Base-by-base conservation (phyloP, 2,888 invertebrate species). In the Hypolimnas misippus region DNA sequence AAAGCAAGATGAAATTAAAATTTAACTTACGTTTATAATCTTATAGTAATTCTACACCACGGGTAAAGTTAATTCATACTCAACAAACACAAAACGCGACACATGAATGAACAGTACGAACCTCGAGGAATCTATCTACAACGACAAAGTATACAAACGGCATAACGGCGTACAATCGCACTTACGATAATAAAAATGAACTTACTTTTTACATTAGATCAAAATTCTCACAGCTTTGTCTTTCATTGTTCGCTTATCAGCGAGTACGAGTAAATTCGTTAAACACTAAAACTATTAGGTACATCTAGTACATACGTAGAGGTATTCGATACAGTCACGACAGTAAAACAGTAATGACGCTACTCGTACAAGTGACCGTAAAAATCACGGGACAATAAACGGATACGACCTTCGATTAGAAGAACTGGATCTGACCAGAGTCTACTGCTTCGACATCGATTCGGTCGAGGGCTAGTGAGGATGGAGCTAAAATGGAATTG, bases 201-300 rank as follows among this genome's bases (percentile, higher is more conserved):
- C 86, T 89, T 86, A 89, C 84, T 84, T 87, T 87, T 86, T 89
- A 90, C 87, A 90, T 83, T 90, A 76, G 89, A 86, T 83, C 83
- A 86, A 86, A 88, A 89, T 88, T 92, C 92, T 92, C 92, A 92
- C 92, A 91, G 89, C 87, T 92, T 91, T 92, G 92, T 92, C 92
- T 92, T 92, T 92, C 92, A 89, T 92, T 87, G 86, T 85, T 89
- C 90, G 89, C 91, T 82, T 82, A 73, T 72, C 72, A 84, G 89
- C 90, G 89, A 89, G 79, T 86, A 87, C 77, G 86, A 87, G 84
- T 89, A 89, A 89, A 89, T 89, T 90, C 88, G 87, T 87, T 86
- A 86, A 81, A 87, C 68, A 86, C 85, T 88, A 87, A 72, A 83
- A 82, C 84, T 87, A 87, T 82, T 78, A 82, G 78, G 75, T 85